These are phyloP conservation scores for Psittacula echo DNA, from an alignment of 2,797 vertebrate genomes.

Conservation along the genomic window DNA sequence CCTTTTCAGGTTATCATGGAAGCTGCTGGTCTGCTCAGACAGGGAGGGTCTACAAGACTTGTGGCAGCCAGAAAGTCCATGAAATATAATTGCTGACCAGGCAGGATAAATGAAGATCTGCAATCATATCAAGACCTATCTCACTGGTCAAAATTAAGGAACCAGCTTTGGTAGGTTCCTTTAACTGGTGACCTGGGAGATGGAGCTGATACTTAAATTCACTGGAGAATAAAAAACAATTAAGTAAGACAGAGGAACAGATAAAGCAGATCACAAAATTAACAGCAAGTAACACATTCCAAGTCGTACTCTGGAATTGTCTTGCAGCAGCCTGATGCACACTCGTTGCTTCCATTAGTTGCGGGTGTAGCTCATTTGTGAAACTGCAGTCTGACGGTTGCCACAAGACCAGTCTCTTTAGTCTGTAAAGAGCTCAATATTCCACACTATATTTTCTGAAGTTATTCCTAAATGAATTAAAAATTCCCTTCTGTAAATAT, in stretches of 20 bases:
- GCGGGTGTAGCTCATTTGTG: not conserved
- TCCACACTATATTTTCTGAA: not conserved
- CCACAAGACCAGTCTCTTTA: not conserved
- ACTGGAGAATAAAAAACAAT: not conserved
- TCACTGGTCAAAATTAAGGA: not conserved
- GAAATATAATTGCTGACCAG: not conserved
- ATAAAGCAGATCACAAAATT: not conserved
- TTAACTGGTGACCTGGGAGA: not conserved
- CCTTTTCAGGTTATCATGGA: not conserved
- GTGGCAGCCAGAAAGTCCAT: not conserved
- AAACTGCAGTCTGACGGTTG: not conserved
- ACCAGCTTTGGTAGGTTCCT: not conserved
- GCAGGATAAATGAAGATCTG: not conserved
- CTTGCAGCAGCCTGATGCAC: not conserved
- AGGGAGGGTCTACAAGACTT: not conserved
- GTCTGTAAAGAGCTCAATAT: not conserved
- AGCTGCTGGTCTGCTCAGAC: not conserved
- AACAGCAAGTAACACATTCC: not conserved
- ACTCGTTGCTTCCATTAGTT: rapidly evolving
- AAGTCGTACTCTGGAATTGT: rapidly evolving
- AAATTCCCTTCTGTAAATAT: not conserved
- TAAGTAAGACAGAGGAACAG: not conserved
- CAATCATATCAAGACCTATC: not conserved
- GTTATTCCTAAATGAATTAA: not conserved
- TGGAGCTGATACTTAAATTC: not conserved